phyloP scores from a whole-genome alignment of 1,140 invertebrate species.

The Pseudomyrmex pallidus region DNA sequence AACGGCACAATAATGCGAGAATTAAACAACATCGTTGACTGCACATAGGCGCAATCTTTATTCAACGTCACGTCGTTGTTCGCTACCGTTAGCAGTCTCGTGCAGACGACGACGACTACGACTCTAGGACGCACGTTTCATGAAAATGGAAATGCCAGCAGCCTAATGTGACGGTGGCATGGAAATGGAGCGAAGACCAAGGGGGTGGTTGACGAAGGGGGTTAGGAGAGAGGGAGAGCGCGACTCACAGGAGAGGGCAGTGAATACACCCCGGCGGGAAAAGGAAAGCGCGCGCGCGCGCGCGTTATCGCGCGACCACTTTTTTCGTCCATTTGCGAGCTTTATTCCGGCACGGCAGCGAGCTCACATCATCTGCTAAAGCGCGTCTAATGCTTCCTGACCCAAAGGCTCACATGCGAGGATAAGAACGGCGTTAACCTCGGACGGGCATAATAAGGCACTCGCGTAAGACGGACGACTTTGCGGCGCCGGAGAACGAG shows the following conservation, averaged over 20 bases:
- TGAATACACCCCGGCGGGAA: conserved; percentile 34
- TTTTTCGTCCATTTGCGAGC: conserved; percentile 78
- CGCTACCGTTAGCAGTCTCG: conserved; percentile 38
- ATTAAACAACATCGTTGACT: conserved; percentile 31
- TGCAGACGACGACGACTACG: conserved; percentile 23
- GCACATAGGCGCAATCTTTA: conserved; percentile 46
- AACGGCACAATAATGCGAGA: conserved; percentile 30
- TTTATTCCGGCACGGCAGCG: conserved; percentile 58
- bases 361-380: conserved; percentile 44
- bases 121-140: conserved; percentile 52
- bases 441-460: conserved; percentile 65
- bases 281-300: background rate
- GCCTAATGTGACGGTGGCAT: conserved; percentile 74
- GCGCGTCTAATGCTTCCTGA: conserved; percentile 63
- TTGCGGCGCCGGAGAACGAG: conserved; percentile 42
- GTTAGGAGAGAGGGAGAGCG: background rate
- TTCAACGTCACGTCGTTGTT: conserved; percentile 28
- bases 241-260: conserved; percentile 9
- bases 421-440: conserved; percentile 61
- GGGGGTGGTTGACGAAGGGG: background rate
- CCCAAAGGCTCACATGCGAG: conserved; percentile 44
- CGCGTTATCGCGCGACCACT: conserved; percentile 74
- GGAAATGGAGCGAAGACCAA: conserved; percentile 64
- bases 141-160: conserved; percentile 65
- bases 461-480: conserved; percentile 62